Evolutionary conservation across 1,140 invertebrate genomes (phyloP).

Genomic region (Drosophila malerkotliana): DNA sequence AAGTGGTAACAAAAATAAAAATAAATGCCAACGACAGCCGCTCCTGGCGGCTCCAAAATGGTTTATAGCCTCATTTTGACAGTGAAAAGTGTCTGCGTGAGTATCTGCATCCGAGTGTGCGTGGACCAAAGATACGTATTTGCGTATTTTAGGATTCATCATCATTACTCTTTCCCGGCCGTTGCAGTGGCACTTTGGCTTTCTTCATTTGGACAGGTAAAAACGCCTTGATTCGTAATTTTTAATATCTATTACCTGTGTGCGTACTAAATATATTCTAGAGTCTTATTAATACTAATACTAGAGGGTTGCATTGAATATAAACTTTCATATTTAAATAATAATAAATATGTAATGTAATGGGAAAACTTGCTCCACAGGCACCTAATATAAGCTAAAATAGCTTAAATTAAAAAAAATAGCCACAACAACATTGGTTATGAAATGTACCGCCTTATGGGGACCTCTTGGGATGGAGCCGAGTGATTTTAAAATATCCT

Average conservation of each 20-base stretch:
- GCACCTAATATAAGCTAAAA: too few species aligned
- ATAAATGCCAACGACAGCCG: slow-evolving; percentile 39
- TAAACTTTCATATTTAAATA: too few species aligned
- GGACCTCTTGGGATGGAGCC: too few species aligned
- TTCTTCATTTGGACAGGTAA: slow-evolving; percentile 22
- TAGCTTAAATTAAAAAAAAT: too few species aligned
- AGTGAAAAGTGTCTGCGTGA: slow-evolving; percentile 71
- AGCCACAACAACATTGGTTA: too few species aligned
- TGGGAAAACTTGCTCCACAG: too few species aligned
- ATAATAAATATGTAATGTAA: too few species aligned
- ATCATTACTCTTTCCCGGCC: slow-evolving; percentile 71
- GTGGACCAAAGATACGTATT: slow-evolving; percentile 73
- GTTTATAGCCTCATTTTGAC: slow-evolving; percentile 73
- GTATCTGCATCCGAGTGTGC: slow-evolving; percentile 28
- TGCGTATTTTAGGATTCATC: slow-evolving; percentile 80
- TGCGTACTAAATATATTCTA: too few species aligned
- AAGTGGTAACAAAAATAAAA: slow-evolving; percentile 54
- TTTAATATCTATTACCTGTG: neutral
- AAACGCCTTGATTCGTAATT: neutral
- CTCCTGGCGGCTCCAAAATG: slow-evolving; percentile 45
- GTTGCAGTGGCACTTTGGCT: slow-evolving; percentile 58
- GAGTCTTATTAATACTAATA: too few species aligned
- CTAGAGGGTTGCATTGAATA: too few species aligned
- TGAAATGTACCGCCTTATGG: too few species aligned
- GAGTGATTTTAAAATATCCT: too few species aligned